Conservation (phyloP, 2,113 vertebrate species). For the Picathartes gymnocephalus region DNA sequence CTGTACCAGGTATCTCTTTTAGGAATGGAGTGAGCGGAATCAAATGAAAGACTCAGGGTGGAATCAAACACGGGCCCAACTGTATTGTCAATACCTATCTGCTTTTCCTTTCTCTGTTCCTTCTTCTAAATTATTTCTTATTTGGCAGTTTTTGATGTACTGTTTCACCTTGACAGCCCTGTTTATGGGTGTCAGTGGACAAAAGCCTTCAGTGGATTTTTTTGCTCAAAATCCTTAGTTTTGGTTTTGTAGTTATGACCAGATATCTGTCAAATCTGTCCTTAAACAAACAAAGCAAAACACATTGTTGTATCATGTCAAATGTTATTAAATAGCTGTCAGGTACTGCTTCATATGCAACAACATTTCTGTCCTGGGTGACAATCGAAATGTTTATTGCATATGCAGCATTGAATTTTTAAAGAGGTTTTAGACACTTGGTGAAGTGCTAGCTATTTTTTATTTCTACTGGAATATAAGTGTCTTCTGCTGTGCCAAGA, state of each 20-base stretch:
- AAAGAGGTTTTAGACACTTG: neutral
- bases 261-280: neutral
- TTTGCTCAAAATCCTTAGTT: neutral
- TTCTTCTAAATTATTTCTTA: neutral
- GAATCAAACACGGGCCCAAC: neutral
- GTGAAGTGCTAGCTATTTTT: neutral
- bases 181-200: neutral
- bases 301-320: neutral
- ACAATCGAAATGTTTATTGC: neutral
- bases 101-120: neutral
- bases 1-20: neutral
- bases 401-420: neutral
- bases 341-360: neutral
- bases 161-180: neutral
- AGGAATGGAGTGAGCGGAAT: neutral
- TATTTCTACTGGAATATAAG: neutral
- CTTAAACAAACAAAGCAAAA: neutral
- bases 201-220: neutral
- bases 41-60: neutral
- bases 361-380: neutral
- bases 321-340: conserved; percentile 5
- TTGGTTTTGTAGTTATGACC: neutral
- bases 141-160: neutral
- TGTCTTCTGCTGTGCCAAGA: neutral
- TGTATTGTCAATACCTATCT: neutral